phyloP scores from a whole-genome alignment of 1,140 invertebrate genomes.

The Macrotrachela quadricornifera region DNA sequence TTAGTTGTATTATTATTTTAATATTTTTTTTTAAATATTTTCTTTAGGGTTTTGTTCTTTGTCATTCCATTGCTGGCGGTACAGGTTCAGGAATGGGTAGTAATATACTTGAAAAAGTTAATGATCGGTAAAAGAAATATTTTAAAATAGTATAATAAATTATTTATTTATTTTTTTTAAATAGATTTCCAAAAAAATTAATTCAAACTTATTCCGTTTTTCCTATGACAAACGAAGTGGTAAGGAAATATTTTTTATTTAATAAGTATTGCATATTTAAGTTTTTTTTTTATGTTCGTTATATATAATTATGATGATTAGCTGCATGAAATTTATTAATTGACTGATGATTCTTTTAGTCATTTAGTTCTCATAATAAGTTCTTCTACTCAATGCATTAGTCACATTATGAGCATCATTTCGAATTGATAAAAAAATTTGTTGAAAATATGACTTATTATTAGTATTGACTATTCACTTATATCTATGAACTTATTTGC shows the following conservation, averaged over 20 bases:
- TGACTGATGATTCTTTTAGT: too few relatives aligned
- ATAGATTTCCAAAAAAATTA: slow-evolving; percentile 75
- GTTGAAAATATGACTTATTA: too few relatives aligned
- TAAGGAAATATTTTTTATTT: too few relatives aligned
- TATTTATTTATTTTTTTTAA: neutral
- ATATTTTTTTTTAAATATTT: slow-evolving; percentile 5
- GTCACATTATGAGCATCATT: too few relatives aligned
- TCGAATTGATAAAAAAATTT: too few relatives aligned
- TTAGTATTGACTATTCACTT: too few relatives aligned
- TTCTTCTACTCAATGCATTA: too few relatives aligned
- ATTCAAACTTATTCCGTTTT: slow-evolving; percentile 98
- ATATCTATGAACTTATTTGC: too few relatives aligned
- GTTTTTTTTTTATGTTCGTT: neutral
- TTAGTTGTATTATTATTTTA: slow-evolving; percentile 19
- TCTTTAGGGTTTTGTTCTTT: slow-evolving; percentile 75
- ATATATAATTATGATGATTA: too few relatives aligned
- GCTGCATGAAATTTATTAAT: too few relatives aligned
- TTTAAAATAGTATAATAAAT: neutral
- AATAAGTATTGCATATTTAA: neutral
- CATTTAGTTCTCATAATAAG: too few relatives aligned
- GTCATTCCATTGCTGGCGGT: slow-evolving; percentile 93
- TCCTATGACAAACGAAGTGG: slow-evolving; percentile 72
- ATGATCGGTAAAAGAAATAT: slow-evolving; percentile 44
- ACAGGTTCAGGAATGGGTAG: slow-evolving; percentile 95
- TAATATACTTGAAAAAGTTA: slow-evolving; percentile 69